Evolutionary conservation across 2,113 vertebrate genomes (phyloP).

Genomic region (Myotis davidii): DNA sequence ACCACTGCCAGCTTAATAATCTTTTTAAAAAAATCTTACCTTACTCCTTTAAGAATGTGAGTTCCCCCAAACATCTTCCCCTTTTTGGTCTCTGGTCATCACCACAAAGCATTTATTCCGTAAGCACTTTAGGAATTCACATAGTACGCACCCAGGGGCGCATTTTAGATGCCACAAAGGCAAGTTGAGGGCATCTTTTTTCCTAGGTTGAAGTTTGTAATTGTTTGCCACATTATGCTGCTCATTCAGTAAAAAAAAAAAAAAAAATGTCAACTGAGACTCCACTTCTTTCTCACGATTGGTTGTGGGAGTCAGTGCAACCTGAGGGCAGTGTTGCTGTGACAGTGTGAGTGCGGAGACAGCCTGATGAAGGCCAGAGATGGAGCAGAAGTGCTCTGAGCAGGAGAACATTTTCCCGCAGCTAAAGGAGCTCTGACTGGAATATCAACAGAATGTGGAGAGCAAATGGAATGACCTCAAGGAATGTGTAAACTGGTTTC

Average conservation of each 20-base stretch:
- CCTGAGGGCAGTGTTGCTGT: background rate
- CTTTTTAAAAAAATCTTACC: background rate
- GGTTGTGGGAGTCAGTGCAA: background rate
- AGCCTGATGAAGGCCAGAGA: background rate
- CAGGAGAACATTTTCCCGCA: background rate
- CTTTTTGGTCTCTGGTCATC: background rate
- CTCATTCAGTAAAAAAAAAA: background rate
- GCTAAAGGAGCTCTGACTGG: background rate
- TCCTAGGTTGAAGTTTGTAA: background rate
- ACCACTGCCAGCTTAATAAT: background rate
- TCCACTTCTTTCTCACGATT: background rate
- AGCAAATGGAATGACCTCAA: background rate
- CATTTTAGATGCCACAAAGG: background rate
- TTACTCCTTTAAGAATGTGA: constrained; percentile 9
- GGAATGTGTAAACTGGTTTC: background rate
- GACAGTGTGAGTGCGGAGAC: background rate
- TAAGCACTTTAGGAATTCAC: background rate
- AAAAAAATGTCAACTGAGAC: background rate
- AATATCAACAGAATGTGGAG: background rate
- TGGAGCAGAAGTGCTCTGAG: background rate
- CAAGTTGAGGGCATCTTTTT: background rate
- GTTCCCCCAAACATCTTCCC: too few relatives aligned
- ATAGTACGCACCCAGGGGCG: background rate
- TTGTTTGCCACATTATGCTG: background rate
- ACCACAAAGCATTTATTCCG: background rate